Evolutionary conservation across 2,888 invertebrate species (phyloP), one percentile per base, ranked within the genome.

Genomic region (Coenonympha arcania): DNA sequence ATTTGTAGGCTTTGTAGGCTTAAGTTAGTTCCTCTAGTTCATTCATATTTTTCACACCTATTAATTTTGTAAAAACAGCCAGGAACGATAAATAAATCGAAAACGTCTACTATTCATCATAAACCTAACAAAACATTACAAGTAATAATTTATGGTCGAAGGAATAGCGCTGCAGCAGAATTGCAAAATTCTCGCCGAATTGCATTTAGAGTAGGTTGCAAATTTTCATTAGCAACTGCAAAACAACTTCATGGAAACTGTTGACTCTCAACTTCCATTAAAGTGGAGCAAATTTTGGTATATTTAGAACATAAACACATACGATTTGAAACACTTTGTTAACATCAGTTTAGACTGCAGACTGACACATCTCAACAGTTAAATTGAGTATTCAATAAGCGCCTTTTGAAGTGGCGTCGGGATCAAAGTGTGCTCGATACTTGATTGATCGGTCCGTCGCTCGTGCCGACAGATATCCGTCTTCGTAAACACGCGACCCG

Each of bases 391-490:
- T 54, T 51, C 48, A 48, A 31, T 48, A 48, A 51, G 36, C 36
- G 33, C 9, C 20, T 42, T 45, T 45, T 36, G 39, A 42, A 46
- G 44, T 46, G 48, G 47, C 33, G 41, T 41, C 40, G 51, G 49
- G 53, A 55, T 58, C 55, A 55, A 55, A 59, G 56, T 51, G 46
- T 19, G 42, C 31, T 19, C 28, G 52, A 43, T 22, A 31, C 30
- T 33, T 31, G 42, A 43, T 37, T 52, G 43, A 53, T 55, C 52
- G 37, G 26, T 39, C 43, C 24, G 26, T 39, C 48, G 31, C 31
- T 6, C 34, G 28, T 9, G 49, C 43, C 46, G 51, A 49, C 45
- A 49, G 52, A 55, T 34, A 49, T 46, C 49, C 33, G 46, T 46
- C 52, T 44, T 33, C 43, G 52, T 49, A 52, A 52, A 55, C 42